Percentiles rank a stretch among this genome's conserved stretches.
Conservation (phyloP, 2,888 invertebrate species). For the Ophraella communa region DNA sequence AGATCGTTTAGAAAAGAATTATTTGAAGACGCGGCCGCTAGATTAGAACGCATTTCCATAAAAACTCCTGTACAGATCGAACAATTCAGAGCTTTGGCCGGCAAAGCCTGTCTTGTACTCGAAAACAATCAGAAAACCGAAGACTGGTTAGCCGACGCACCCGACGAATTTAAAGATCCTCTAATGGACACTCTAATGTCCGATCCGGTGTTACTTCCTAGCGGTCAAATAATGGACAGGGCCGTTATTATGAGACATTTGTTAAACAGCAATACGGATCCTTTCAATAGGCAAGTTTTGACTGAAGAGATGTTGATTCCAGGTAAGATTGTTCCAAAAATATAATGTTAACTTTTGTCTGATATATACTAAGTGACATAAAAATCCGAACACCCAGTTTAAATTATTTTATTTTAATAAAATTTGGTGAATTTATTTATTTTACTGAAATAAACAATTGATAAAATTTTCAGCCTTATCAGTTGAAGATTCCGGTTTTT, state of each 20-base stretch:
- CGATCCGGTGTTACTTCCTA: slow-evolving; percentile 91
- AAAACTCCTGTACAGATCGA: slow-evolving; percentile 86
- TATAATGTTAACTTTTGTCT: no score
- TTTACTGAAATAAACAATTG: no score
- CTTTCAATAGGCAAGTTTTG: slow-evolving; percentile 95
- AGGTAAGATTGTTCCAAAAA: slow-evolving; percentile 70
- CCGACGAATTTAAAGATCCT: slow-evolving; percentile 96
- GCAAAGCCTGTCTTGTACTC: slow-evolving; percentile 79
- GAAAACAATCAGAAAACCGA: slow-evolving; percentile 85
- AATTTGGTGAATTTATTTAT: no score
- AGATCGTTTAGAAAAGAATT: slow-evolving; percentile 92
- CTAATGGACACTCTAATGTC: slow-evolving; percentile 97
- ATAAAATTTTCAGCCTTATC: no score
- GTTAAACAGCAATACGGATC: slow-evolving; percentile 95
- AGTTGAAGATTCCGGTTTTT: no score
- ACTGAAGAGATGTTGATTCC: slow-evolving; percentile 92
- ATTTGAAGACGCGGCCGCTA: slow-evolving; percentile 87
- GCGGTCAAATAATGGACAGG: slow-evolving; percentile 90
- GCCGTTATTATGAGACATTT: slow-evolving; percentile 92
- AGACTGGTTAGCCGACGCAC: slow-evolving; percentile 93
- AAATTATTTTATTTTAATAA: no score
- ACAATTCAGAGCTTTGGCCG: slow-evolving; percentile 79
- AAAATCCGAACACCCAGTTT: no score
- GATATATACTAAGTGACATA: no score
- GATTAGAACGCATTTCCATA: slow-evolving; percentile 82